Evolutionary conservation across 2,797 vertebrate species (phyloP).

Genomic region (Sebastes steindachneri): DNA sequence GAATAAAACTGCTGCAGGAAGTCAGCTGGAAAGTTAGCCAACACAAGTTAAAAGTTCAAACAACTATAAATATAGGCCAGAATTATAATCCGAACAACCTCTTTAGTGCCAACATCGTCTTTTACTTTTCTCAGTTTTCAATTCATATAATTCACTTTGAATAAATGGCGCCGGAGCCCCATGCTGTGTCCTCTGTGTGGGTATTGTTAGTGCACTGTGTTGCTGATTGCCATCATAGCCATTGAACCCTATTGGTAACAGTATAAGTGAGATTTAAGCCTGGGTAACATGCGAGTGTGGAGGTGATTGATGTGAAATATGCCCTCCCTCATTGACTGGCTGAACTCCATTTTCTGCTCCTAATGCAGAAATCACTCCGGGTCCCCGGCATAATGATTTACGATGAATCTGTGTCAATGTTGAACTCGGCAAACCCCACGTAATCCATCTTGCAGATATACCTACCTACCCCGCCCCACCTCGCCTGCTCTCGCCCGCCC

Average conservation of each 20-base stretch:
- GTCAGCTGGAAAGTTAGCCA: conserved; percentile 36
- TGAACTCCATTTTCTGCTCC: conserved; percentile 90
- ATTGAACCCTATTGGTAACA: conserved; percentile 82
- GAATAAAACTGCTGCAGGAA: not conserved
- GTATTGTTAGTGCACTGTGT: conserved; percentile 75
- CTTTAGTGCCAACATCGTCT: conserved; percentile 2
- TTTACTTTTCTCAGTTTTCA: conserved; percentile 36
- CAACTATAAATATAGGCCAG: not conserved
- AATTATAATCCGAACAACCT: conserved; percentile 13
- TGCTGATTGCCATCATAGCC: conserved; percentile 83
- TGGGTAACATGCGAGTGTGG: conserved; percentile 80
- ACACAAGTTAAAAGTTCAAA: conserved; percentile 21
- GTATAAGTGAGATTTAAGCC: conserved; percentile 83
- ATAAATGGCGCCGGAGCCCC: conserved; percentile 43
- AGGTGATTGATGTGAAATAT: conserved; percentile 89
- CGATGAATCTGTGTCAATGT: conserved; percentile 91
- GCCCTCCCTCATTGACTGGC: conserved; percentile 88
- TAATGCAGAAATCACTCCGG: conserved; percentile 90
- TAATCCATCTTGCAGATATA: conserved; percentile 90
- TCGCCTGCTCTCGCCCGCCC: conserved; percentile 51
- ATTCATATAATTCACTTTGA: conserved; percentile 61
- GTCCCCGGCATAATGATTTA: conserved; percentile 90
- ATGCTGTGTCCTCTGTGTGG: conserved; percentile 50
- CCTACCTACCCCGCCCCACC: conserved; percentile 76
- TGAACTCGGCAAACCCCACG: conserved; percentile 87